Evolutionary conservation across 1,140 invertebrate genomes (phyloP), one percentile per base, ranked within the genome.

Genomic region (Zaprionus davidi): DNA sequence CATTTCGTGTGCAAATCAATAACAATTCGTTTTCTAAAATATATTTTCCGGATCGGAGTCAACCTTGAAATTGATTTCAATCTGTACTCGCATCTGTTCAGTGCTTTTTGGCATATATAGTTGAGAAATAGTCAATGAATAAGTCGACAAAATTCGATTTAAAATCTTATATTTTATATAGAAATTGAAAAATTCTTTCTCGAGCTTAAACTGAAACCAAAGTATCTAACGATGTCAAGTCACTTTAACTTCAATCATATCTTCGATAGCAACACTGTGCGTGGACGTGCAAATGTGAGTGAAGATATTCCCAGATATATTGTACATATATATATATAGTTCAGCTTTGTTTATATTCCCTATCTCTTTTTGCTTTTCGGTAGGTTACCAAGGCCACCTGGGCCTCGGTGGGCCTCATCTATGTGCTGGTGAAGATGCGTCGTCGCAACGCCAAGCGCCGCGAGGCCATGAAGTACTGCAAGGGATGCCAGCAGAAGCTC

Each of bases 371-470:
- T 34, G 5, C 0, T 6, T 2, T 12, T 44, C 98, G 94, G 7
- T 96, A 97, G 94, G 97, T 99, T 95, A 78, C 83, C 57, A 87
- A 87, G 78, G 84, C 84, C 78, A 87, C 83, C 7, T 78, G 78
- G 72, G 74, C 75, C 5, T 75, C 78, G 1, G 60, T 88, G 74
- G 84, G 83, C 1, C 15, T 88, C 11, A 36, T 83, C 31, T 87
- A 88, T 55, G 55, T 81, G 5, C n/a, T 81, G 51, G 59, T 88
- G 1, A 88, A 76, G 74, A 81, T 81, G 62, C 74, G 65, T 11
- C 66, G 65, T 5, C 68, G 75, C 55, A 84, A 60, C n/a, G n/a
- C 41, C 1, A 73, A 88, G 65, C 74, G 84, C 11, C 71, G 71
- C 5, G 81, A 87, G 31, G 7, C 49, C 5, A 58, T 44, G 44